Base-by-base conservation (phyloP, 2,113 vertebrate species). In the Semnornis frantzii region DNA sequence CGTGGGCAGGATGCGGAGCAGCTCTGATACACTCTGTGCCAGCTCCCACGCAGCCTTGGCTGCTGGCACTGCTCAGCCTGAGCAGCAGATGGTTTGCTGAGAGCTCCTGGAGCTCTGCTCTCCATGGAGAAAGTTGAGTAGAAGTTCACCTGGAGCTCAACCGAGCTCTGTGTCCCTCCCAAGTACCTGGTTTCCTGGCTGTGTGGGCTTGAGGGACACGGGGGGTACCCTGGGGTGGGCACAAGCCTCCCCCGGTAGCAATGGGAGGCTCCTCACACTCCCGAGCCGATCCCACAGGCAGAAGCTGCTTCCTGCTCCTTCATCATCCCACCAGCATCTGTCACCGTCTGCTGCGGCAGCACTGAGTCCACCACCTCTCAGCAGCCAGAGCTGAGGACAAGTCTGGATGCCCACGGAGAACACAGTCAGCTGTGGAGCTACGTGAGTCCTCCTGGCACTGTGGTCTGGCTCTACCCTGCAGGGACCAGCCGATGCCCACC, bases 41-140 rank as follows among this genome's bases (percentile, higher is more conserved):
- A 10, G 65, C 87, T 95, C 94, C 95, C 92, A 94, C 92, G 59
- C 96, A 93, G 82, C 95, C 91, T 34, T 9, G 85, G 94, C 94
- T 92, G 71, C 60, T 14, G 1, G 82, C 19, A 0, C 70, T 6
- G 17, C 87, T 64, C 90, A 85, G 87, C 89, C 76, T 0, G 3
- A 89, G 85, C 74, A 3, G 57, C 95, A 94, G 93, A 96, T 95
- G 96, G 95, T 16, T 74, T 24, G 8, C 66, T 1, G 1, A 85
- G 89, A 84, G 84, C 84, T 93, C 87, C 75, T 21, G 83, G 34
- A 80, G 90, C 84, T 94, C 12, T 82, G 85, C 63, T 31, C 69
- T 8, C 84, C 63, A 0, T 9, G 9, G 59, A 81, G 54, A 44
- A 92, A 96, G 84, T 90, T 81, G 89, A 86, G 81, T 30, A 84